phyloP scores from a whole-genome alignment of 2,797 vertebrate genomes.

The Corythornis leucogaster region DNA sequence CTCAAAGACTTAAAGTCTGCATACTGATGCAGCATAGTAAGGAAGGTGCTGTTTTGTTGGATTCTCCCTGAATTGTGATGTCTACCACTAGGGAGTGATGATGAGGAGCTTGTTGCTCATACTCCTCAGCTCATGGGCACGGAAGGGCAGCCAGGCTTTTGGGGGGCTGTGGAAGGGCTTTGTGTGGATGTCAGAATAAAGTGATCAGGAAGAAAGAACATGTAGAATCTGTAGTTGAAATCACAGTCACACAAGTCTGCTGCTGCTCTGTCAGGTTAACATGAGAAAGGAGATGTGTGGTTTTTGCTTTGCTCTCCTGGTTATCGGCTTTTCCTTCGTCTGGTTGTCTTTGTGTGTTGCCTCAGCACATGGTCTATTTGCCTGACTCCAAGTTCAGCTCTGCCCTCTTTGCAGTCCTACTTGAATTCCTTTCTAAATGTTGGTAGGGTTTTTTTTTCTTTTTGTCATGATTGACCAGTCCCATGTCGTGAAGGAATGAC shows the following conservation, averaged over 20 bases:
- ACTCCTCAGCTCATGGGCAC: not conserved
- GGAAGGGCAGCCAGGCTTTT: not conserved
- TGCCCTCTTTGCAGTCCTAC: not conserved
- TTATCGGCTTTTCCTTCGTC: not conserved
- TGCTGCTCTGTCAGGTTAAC: not conserved
- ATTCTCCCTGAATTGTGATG: not conserved
- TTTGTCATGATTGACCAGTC: not conserved
- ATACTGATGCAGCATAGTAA: not conserved
- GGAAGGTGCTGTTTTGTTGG: not conserved
- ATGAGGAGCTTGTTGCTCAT: not conserved
- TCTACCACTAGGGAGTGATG: not conserved
- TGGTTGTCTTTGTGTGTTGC: not conserved
- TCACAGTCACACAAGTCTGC: not conserved
- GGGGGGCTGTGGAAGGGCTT: not conserved
- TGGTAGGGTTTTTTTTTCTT: not conserved
- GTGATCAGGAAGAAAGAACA: not conserved
- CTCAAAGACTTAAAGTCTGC: not conserved
- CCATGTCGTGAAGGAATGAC: not conserved
- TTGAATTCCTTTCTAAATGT: not conserved
- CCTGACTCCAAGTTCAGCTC: not conserved
- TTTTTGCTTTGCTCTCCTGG: not conserved
- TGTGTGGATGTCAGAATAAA: conserved; percentile 5
- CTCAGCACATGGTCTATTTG: not conserved
- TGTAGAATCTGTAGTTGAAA: conserved; percentile 1
- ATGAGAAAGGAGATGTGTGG: not conserved